phyloP scores from a whole-genome alignment of 2,113 vertebrate genomes.

The Trematocara zebra region DNA sequence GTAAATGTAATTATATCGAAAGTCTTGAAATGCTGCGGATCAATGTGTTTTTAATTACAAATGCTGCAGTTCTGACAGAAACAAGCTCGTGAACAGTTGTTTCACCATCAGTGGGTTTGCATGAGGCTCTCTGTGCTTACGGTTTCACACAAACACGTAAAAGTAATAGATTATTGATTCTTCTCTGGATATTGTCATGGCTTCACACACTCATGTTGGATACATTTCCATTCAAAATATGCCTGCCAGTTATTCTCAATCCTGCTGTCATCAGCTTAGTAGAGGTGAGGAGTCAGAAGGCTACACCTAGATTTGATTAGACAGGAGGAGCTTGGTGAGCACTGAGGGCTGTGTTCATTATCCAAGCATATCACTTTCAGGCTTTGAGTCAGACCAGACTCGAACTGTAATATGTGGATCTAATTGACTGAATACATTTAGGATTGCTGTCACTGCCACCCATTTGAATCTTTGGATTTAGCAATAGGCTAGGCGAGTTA shows the following conservation, averaged over 20 bases:
- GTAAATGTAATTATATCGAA: neutral
- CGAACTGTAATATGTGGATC: neutral
- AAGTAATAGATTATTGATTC: constrained; percentile 45
- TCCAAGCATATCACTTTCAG: neutral
- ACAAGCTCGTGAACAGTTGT: neutral
- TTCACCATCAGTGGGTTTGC: neutral
- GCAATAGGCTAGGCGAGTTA: neutral
- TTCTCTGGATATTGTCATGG: neutral
- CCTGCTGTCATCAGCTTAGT: neutral
- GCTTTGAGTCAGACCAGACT: neutral
- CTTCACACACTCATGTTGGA: neutral
- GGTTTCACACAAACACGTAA: neutral
- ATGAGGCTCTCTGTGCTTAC: neutral
- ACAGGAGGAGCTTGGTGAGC: constrained; percentile 9
- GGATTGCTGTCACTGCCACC: neutral
- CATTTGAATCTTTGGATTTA: neutral
- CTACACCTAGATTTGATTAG: constrained; percentile 27
- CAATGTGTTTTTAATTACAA: neutral
- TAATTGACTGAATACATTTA: constrained; percentile 12
- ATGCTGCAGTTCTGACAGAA: neutral
- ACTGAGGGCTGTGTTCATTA: constrained; percentile 16
- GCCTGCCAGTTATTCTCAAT: constrained; percentile 14
- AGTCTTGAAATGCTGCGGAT: neutral
- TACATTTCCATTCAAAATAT: constrained; percentile 1
- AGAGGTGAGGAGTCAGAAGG: neutral